Evolutionary conservation across 1,140 invertebrate genomes (phyloP).

Genomic region (Tetranychus cinnabarinus): DNA sequence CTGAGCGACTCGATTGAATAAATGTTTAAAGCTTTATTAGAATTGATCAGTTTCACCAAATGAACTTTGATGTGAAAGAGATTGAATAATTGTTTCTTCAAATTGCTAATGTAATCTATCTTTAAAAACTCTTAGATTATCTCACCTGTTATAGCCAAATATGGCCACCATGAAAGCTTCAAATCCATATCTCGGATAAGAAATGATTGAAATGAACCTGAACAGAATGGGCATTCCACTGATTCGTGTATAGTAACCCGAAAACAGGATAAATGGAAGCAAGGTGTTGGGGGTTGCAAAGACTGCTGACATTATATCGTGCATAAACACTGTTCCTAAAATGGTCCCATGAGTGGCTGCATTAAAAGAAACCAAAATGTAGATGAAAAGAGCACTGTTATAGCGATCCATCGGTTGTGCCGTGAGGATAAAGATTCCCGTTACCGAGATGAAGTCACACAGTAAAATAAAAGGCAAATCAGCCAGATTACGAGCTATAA

Average conservation of each 20-base stretch:
- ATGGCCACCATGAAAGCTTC: background rate
- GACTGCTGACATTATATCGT: no score
- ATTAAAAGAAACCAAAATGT: background rate
- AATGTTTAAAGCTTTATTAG: no score
- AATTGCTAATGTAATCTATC: no score
- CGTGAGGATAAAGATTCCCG: background rate
- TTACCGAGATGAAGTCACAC: background rate
- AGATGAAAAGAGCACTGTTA: background rate
- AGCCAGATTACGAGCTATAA: background rate
- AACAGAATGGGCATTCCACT: background rate
- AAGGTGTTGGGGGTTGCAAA: background rate
- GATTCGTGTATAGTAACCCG: background rate
- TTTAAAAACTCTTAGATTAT: background rate
- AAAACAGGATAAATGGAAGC: constrained; percentile 1
- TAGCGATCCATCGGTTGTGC: constrained; percentile 16
- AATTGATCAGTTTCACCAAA: no score
- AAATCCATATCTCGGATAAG: background rate
- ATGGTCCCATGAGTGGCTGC: background rate
- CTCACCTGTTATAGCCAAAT: background rate
- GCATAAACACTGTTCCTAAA: no score
- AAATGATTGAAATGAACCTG: constrained; percentile 31
- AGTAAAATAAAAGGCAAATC: constrained; percentile 1
- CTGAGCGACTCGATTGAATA: no score
- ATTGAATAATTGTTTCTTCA: no score
- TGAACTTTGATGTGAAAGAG: no score